Evolutionary conservation across 1,140 invertebrate genomes (phyloP).

Genomic region (Hirudo medicinalis): DNA sequence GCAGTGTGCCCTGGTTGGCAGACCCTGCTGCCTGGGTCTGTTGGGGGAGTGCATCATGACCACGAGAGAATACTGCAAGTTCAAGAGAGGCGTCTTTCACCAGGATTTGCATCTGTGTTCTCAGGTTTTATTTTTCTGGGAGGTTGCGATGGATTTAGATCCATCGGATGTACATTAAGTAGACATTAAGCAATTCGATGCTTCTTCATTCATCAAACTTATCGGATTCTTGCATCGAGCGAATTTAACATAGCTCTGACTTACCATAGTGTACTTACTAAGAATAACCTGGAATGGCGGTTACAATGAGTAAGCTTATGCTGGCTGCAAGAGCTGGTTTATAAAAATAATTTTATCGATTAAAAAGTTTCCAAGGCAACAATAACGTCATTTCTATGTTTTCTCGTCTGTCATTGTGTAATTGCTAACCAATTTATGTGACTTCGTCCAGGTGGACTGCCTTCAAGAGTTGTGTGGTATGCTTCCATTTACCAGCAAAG

Average conservation of each 20-base stretch:
- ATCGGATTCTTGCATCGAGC: too few relatives aligned
- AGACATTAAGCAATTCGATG: too few relatives aligned
- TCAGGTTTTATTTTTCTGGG: conserved; percentile 53
- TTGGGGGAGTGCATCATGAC: conserved; percentile 90
- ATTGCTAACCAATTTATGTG: background rate
- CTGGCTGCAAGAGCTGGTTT: too few relatives aligned
- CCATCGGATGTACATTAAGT: too few relatives aligned
- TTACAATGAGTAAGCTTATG: too few relatives aligned
- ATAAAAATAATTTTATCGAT: too few relatives aligned
- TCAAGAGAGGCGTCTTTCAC: conserved; percentile 91
- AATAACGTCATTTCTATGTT: too few relatives aligned
- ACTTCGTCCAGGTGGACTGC: conserved; percentile 74
- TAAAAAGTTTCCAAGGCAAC: too few relatives aligned
- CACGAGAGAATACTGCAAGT: conserved; percentile 92
- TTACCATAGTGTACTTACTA: too few relatives aligned
- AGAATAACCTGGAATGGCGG: too few relatives aligned
- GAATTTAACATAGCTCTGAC: too few relatives aligned
- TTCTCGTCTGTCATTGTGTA: background rate
- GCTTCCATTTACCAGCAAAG: conserved; percentile 62
- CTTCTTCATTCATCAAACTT: too few relatives aligned
- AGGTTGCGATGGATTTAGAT: background rate
- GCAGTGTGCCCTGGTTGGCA: conserved; percentile 88
- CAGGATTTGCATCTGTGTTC: conserved; percentile 94
- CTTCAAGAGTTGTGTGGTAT: conserved; percentile 95
- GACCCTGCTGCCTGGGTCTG: conserved; percentile 93